Conservation (phyloP, 2,888 invertebrate genomes). For the Suillia variegata region DNA sequence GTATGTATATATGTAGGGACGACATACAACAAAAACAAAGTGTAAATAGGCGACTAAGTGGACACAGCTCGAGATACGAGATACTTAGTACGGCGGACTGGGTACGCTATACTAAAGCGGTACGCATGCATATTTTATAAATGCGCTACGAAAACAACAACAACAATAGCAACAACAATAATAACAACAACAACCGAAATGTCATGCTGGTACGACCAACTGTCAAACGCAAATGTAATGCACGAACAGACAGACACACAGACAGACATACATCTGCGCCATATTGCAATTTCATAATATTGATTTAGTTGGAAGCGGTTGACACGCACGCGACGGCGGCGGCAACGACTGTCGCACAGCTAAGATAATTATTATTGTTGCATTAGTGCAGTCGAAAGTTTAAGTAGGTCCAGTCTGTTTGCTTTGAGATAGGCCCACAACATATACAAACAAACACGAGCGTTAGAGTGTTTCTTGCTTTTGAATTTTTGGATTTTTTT, state of each 20-base stretch:
- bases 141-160: constrained; percentile 19
- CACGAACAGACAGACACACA: constrained; percentile 1
- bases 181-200: constrained; percentile 28
- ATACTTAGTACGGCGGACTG: background rate
- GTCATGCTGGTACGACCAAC: constrained; percentile 11
- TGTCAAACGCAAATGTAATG: constrained; percentile 8
- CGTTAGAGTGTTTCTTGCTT: too few relatives aligned
- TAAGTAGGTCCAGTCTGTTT: background rate
- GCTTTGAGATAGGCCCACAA: background rate
- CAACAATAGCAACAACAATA: constrained; percentile 26
- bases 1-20: constrained; percentile 4
- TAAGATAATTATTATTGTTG: constrained; percentile 21
- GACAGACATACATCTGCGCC: background rate
- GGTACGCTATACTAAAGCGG: background rate
- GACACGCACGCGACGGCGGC: background rate
- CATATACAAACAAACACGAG: background rate
- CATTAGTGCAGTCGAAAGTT: constrained; percentile 6
- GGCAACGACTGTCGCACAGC: too few relatives aligned
- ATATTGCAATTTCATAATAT: constrained; percentile 10
- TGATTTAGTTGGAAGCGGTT: constrained; percentile 19
- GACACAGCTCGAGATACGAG: too few relatives aligned
- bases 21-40: background rate
- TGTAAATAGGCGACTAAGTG: background rate
- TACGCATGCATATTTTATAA: constrained; percentile 9
- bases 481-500: too few relatives aligned